These are phyloP conservation scores for Limnephilus auricula DNA, from an alignment of 2,888 invertebrate genomes.

Conservation along the genomic window DNA sequence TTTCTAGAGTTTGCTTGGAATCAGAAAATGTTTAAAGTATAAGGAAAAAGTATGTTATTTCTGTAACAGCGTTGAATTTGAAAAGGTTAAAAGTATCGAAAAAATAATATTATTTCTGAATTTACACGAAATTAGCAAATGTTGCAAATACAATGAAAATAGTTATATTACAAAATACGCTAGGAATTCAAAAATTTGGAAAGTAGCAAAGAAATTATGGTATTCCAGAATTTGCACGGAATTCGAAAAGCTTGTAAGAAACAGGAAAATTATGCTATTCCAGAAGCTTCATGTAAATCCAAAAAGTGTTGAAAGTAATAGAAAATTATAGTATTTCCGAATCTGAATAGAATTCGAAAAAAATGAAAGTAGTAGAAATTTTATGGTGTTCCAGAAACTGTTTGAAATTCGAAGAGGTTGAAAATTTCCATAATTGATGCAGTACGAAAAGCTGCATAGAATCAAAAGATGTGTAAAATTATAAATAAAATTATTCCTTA, in stretches of 20 bases:
- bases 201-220: background rate
- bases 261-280: background rate
- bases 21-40: too few species aligned
- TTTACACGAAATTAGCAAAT: too few species aligned
- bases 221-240: background rate
- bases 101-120: too few species aligned
- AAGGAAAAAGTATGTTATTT: too few species aligned
- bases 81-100: too few species aligned
- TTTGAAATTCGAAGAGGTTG: background rate
- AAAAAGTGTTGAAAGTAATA: background rate
- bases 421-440: background rate
- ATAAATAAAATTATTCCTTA: background rate
- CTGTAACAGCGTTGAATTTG: too few species aligned
- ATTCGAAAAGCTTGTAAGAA: background rate
- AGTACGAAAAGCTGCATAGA: background rate
- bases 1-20: too few species aligned
- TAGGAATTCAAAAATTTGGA: too few species aligned
- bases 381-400: background rate
- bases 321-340: background rate
- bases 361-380: background rate
- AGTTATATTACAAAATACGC: too few species aligned
- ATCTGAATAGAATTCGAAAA: background rate
- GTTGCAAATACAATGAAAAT: too few species aligned
- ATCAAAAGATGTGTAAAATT: background rate
- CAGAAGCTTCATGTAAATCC: background rate